Percentiles rank a stretch among this genome's conserved stretches.
These are phyloP conservation scores for Ambastaia sidthimunki DNA, from an alignment of 2,797 vertebrate species.

Conservation along the genomic window DNA sequence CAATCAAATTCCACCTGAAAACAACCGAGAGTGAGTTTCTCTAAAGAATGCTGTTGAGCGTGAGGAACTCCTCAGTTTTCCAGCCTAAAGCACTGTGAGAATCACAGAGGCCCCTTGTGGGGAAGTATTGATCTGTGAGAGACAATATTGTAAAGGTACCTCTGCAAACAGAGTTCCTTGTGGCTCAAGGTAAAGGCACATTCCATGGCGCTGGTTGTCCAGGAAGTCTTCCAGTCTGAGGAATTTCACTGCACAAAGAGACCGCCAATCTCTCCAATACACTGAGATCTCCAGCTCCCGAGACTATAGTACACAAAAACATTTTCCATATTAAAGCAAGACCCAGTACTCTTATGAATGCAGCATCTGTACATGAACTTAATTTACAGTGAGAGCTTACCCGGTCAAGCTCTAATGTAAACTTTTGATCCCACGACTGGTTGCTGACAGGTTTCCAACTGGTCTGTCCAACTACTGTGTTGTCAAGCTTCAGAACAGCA, in stretches of 20 bases:
- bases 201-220: constrained; percentile 89
- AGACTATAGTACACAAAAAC: constrained; percentile 69
- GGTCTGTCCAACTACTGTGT: constrained; percentile 88
- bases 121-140: constrained; percentile 39
- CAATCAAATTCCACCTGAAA: constrained; percentile 1
- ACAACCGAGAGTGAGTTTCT: constrained; percentile 3
- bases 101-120: constrained; percentile 28
- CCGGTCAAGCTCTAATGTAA: constrained; percentile 89
- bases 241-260: constrained; percentile 89
- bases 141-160: constrained; percentile 68
- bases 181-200: constrained; percentile 90
- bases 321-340: neutral
- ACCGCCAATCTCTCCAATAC: constrained; percentile 90
- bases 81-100: too few relatives aligned
- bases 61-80: constrained; percentile 5
- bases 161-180: constrained; percentile 90
- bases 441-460: constrained; percentile 90
- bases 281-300: constrained; percentile 91
- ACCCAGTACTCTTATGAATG: neutral
- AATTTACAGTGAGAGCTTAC: constrained; percentile 67
- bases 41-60: constrained; percentile 15
- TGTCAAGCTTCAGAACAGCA: constrained; percentile 90
- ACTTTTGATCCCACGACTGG: constrained; percentile 92
- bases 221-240: constrained; percentile 89
- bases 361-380: neutral